A percentile compares a stretch with the other conserved stretches of the same genome.
Conservation (phyloP, 1,140 invertebrate genomes). For the Dreissena polymorpha region DNA sequence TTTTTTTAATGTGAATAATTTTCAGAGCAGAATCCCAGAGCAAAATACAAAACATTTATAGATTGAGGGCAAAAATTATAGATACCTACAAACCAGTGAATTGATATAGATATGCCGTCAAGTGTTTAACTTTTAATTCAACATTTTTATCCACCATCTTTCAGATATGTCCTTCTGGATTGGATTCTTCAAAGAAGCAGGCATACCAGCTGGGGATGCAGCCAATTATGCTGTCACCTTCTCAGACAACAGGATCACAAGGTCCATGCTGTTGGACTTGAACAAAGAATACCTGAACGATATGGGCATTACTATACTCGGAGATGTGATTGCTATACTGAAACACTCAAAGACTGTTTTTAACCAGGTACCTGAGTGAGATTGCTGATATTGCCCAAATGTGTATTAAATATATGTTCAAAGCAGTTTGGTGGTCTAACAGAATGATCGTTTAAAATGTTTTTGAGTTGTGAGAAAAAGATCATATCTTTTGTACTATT, state of each 20-base stretch:
- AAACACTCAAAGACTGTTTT: constrained; percentile 89
- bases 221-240: constrained; percentile 91
- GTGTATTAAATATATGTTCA: not conserved
- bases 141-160: constrained; percentile 8
- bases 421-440: too few relatives aligned
- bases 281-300: constrained; percentile 91
- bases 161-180: constrained; percentile 75
- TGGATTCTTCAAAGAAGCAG: constrained; percentile 89
- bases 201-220: constrained; percentile 87
- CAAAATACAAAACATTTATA: not conserved
- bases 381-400: not conserved
- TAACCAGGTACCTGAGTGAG: constrained; percentile 81
- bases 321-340: constrained; percentile 91
- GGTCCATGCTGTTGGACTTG: constrained; percentile 90
- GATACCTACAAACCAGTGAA: not conserved
- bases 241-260: constrained; percentile 89
- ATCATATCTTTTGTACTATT: too few relatives aligned
- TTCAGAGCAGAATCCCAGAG: not conserved
- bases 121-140: too few relatives aligned
- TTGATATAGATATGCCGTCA: not conserved
- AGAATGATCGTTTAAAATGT: too few relatives aligned
- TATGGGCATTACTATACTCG: constrained; percentile 91
- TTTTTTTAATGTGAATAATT: not conserved
- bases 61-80: too few relatives aligned
- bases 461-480: too few relatives aligned